phyloP scores from a whole-genome alignment of 2,113 vertebrate species.

The Scophthalmus maximus region DNA sequence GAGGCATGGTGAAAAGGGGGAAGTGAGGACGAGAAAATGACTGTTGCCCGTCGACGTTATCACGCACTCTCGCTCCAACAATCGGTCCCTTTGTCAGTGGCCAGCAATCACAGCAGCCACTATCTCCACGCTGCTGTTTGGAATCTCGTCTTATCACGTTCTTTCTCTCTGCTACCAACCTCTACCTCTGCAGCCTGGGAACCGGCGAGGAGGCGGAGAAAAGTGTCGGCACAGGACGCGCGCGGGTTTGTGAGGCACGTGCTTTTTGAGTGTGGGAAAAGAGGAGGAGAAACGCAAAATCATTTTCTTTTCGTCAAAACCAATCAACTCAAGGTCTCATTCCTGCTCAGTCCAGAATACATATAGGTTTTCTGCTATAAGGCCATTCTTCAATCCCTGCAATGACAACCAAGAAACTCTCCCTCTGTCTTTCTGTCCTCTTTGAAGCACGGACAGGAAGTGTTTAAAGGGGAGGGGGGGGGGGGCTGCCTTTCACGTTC shows the following conservation, averaged over 20 bases:
- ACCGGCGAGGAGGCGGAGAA: too few species aligned
- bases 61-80: conserved; percentile 11
- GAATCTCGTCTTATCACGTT: conserved; percentile 7
- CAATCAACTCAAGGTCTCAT: not conserved
- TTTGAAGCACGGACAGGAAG: conserved; percentile 5
- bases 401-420: conserved; percentile 1
- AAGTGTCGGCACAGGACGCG: too few species aligned
- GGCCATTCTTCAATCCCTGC: too few species aligned
- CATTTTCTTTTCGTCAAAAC: too few species aligned
- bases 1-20: not conserved
- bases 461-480: not conserved
- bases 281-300: too few species aligned
- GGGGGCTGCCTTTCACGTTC: not conserved
- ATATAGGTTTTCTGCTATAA: too few species aligned
- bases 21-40: conserved; percentile 12
- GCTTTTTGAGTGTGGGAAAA: too few species aligned
- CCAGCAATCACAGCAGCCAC: conserved; percentile 11
- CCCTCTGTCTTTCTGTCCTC: not conserved
- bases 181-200: too few species aligned
- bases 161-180: not conserved
- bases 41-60: conserved; percentile 33
- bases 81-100: conserved; percentile 28
- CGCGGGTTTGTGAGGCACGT: too few species aligned
- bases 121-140: conserved; percentile 13
- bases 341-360: not conserved